Percentiles rank a stretch among this genome's conserved stretches.
Conservation (phyloP, 2,888 invertebrate species). For the Hydroisotoma schaefferi region DNA sequence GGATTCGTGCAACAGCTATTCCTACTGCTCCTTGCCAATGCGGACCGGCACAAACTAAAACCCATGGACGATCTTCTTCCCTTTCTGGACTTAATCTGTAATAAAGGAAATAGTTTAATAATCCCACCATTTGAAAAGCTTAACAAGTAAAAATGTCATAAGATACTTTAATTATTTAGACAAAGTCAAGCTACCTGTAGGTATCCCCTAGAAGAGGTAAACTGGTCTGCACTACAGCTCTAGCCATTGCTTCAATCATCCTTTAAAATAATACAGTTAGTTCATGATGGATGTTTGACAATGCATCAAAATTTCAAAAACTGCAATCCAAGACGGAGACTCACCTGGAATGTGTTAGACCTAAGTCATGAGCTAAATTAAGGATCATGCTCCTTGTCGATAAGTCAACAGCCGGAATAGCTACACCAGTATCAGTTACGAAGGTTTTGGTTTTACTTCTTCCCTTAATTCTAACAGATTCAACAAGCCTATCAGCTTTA, state of each 20-base stretch:
- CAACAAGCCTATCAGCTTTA: constrained; percentile 32
- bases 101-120: no score
- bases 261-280: constrained; percentile 9
- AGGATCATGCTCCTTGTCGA: constrained; percentile 37
- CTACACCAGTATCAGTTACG: constrained; percentile 42
- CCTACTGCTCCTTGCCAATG: constrained; percentile 46
- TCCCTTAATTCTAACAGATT: constrained; percentile 26
- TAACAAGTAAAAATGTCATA: no score
- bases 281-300: neutral
- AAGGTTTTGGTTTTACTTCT: constrained; percentile 25
- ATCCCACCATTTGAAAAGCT: neutral
- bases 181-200: constrained; percentile 29
- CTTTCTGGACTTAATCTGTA: constrained; percentile 44
- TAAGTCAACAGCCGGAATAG: constrained; percentile 39
- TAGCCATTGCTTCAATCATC: constrained; percentile 42
- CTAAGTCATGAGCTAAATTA: constrained; percentile 38
- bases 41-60: constrained; percentile 40
- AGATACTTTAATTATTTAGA: neutral
- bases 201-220: constrained; percentile 44
- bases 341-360: constrained; percentile 42
- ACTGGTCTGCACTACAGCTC: constrained; percentile 39
- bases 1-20: constrained; percentile 39
- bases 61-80: constrained; percentile 41
- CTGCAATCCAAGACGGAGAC: neutral
- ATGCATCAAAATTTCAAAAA: neutral